phyloP scores from a whole-genome alignment of 2,888 invertebrate genomes.

The Cerceris ruficornis region DNA sequence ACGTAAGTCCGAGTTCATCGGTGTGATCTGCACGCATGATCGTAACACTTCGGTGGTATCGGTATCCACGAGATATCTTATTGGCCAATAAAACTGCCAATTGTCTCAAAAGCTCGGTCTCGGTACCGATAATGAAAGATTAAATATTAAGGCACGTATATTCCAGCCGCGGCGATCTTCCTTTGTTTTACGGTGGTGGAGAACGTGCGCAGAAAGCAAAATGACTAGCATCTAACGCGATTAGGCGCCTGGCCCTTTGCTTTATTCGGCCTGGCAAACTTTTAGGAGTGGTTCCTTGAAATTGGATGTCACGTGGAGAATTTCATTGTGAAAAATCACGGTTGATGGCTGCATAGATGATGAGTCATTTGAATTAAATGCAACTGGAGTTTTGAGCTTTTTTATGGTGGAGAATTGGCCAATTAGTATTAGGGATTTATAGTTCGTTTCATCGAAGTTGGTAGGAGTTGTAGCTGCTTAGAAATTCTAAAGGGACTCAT shows the following conservation, averaged over 20 bases:
- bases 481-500: no score
- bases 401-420: no score
- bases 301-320: conserved; percentile 57
- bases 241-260: conserved; percentile 68
- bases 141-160: conserved; percentile 80
- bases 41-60: conserved; percentile 40
- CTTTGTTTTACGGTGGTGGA: conserved; percentile 79
- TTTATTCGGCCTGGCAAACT: conserved; percentile 44
- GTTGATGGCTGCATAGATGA: no score
- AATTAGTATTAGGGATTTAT: no score
- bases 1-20: neutral
- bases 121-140: conserved; percentile 80
- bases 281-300: conserved; percentile 45
- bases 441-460: no score
- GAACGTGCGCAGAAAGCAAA: conserved; percentile 81
- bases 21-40: conserved; percentile 52
- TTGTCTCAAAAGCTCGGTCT: conserved; percentile 79
- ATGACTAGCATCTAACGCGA: conserved; percentile 77
- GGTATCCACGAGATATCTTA: conserved; percentile 61
- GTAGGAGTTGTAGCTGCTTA: no score
- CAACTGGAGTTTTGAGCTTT: no score
- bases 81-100: conserved; percentile 78
- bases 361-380: no score
- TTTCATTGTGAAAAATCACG: neutral
- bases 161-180: conserved; percentile 74